Conservation (phyloP, 2,888 invertebrate species). For the Fragum sueziense region DNA sequence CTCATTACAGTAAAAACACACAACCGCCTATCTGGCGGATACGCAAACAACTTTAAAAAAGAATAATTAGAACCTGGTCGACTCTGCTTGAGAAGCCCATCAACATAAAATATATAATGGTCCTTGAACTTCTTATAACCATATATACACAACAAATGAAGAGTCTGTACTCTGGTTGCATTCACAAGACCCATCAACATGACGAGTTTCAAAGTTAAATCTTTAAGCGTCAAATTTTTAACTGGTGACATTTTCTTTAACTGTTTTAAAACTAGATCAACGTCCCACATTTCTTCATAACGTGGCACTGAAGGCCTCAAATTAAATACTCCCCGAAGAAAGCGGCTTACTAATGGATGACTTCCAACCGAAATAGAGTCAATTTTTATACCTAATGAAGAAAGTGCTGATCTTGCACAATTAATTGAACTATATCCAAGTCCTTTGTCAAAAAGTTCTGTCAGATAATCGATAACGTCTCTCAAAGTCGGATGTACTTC, state of each 20-base stretch:
- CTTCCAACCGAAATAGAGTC: conserved; percentile 9
- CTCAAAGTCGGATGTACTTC: conserved; percentile 17
- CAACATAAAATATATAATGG: conserved; percentile 14
- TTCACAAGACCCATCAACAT: conserved; percentile 16
- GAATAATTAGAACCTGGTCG: neutral
- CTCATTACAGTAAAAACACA: conserved; percentile 4
- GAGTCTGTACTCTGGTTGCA: conserved; percentile 6
- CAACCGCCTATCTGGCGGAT: conserved; percentile 5
- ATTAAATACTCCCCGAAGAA: conserved; percentile 18
- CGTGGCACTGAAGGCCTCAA: neutral
- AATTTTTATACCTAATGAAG: conserved; percentile 20
- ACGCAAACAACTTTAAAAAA: neutral
- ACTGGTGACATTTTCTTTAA: conserved; percentile 13
- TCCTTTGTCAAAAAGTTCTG: conserved; percentile 19
- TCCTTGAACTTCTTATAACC: neutral
- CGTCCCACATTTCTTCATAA: conserved; percentile 19
- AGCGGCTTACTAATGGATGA: conserved; percentile 9
- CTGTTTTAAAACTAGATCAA: conserved; percentile 8
- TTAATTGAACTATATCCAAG: conserved; percentile 31
- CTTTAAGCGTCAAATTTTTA: neutral
- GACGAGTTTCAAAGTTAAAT: conserved; percentile 5
- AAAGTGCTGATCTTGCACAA: conserved; percentile 26
- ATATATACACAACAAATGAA: conserved; percentile 14
- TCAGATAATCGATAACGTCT: conserved; percentile 30
- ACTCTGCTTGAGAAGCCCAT: neutral